Conservation (phyloP, 2,888 invertebrate genomes). For the Timema cristinae region DNA sequence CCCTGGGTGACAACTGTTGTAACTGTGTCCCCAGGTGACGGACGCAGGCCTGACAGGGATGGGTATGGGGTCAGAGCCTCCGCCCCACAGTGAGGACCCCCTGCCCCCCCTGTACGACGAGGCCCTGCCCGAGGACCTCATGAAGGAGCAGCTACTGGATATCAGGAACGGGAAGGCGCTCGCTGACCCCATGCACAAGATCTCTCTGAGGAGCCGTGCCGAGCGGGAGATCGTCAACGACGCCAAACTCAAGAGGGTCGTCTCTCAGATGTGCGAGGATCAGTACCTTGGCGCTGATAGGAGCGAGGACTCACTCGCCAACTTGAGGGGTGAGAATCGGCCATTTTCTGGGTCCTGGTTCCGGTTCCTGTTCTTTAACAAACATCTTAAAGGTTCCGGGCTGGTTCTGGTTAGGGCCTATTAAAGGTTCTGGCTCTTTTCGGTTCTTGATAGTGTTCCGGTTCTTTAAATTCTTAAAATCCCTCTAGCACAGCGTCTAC, state of each 20-base stretch:
- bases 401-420: neutral
- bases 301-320: constrained; percentile 53
- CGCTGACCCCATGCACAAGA: constrained; percentile 37
- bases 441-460: too few species aligned
- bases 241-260: constrained; percentile 59
- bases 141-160: neutral
- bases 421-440: neutral
- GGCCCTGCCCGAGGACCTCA: neutral
- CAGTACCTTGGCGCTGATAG: constrained; percentile 44
- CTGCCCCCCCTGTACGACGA: neutral
- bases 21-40: neutral
- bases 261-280: constrained; percentile 59
- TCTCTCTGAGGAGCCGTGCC: constrained; percentile 61
- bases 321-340: constrained; percentile 40
- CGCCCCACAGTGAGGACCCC: neutral
- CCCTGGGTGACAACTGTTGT: neutral
- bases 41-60: constrained; percentile 8
- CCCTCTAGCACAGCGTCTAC: too few species aligned
- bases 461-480: too few species aligned
- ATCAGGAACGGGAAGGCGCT: neutral
- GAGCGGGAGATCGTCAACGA: constrained; percentile 66
- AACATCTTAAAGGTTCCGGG: too few species aligned
- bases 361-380: too few species aligned
- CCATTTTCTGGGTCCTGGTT: constrained; percentile 35
- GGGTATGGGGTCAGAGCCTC: constrained; percentile 3